Evolutionary conservation across 2,888 invertebrate genomes (phyloP), one percentile per base, ranked within the genome.

Genomic region (Drosophila subquinaria): DNA sequence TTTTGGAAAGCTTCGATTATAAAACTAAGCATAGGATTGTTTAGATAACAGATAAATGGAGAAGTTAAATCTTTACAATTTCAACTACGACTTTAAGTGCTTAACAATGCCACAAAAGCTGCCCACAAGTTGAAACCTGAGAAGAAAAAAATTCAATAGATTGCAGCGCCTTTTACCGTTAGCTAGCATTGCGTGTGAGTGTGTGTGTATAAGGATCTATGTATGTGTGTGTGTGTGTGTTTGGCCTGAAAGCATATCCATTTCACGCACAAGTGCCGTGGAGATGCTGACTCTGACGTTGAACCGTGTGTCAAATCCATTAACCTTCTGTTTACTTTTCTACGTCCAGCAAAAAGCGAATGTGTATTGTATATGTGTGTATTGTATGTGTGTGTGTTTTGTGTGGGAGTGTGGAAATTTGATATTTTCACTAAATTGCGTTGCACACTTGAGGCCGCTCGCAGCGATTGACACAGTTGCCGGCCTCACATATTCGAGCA

Each of bases 291-390:
- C 67, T 69, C 68, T 75, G 75, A 72, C 50, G 76, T 38, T 74
- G 85, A 82, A 79, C 84, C 86, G 88, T 86, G 88, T 86, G 91
- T 91, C 91, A 91, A 90, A 90, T 90, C 91, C 91, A 91, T 91
- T 91, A 91, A 91, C 91, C 91, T 91, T 91, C 90, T 90, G 86
- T 91, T 91, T 91, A 88, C 90, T 91, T 91, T 91, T 89, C 89
- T 83, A 90, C 89, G 89, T 75, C 88, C 75, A 77, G 71, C 57
- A 61, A 71, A 63, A 64, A 40, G 48, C 42, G 51, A 62, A 67
- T 47, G 38, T 64, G 66, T 51, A 66, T 56, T 45, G 64, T 72
- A 48, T 61, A 53, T 50, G 6, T 45, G 33, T 33, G 9, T 17
- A 53, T 72, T 70, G 47, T 47, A n/a, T 45, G 33, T 33, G 3